Evolutionary conservation across 2,888 invertebrate genomes (phyloP), one percentile per base, ranked within the genome.

Genomic region (Tipula lateralis): DNA sequence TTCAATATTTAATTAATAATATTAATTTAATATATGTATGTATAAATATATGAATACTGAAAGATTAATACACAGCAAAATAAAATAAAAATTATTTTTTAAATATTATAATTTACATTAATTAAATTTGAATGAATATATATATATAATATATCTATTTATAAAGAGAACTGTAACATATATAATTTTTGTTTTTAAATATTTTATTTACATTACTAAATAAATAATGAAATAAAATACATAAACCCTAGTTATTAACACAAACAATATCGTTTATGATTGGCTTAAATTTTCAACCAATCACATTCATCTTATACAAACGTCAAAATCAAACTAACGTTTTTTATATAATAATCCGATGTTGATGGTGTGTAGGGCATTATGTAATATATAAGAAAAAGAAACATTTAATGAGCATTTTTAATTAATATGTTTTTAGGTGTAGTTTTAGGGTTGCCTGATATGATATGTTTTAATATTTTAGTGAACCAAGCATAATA

Each of bases 61-160:
- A 82, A 82, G 29, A 82, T 82, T 82, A 82, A 82, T 82, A 82
- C 32, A 29, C 32, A 30, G 82, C 32, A 82, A 82, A 82, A 29
- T 30, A 82, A 30, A 32, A 82, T 82, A 82, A 82, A 82, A 30
- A 82, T 32, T 82, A 32, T 82, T 82, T 29, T 82, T 29, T 30
- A 82, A 82, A 82, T 30, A 82, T 29, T 30, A 30, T 82, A 30
- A 30, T 30, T 82, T 82, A 82, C 82, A 82, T 82, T 30, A 16
- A 30, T 82, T 66, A 66, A 66, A 66, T 66, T 66, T 19, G 24
- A 66, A 66, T 66, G 66, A 66, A 66, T 66, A 66, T 66, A 66
- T 66, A 66, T 66, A 16, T 13, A 50, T 50, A 66, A 39, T 39
- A 39, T 13, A 39, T 39, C 9, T 39, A 66, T 66, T 24, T 66